These are phyloP conservation scores for Sinocyclocheilus maitianheensis DNA, from an alignment of 2,113 vertebrate genomes.

Conservation along the genomic window DNA sequence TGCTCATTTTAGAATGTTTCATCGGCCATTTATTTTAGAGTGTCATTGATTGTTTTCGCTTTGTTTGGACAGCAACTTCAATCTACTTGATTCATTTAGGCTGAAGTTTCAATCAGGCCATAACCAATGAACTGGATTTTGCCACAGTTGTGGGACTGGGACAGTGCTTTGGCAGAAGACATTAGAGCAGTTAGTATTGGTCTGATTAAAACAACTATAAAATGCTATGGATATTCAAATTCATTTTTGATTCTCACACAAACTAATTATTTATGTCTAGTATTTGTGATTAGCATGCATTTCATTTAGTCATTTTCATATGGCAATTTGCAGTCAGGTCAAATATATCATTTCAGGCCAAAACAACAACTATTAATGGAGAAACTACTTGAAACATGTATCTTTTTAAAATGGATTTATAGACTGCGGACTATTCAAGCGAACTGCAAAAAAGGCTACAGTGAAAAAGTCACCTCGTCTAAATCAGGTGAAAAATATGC, in stretches of 20 bases:
- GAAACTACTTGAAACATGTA: not conserved
- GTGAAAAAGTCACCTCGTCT: too few relatives aligned
- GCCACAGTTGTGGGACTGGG: not conserved
- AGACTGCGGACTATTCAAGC: too few relatives aligned
- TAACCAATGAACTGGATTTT: slow-evolving; percentile 2
- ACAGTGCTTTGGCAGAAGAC: not conserved
- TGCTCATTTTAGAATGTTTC: slow-evolving; percentile 18
- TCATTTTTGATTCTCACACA: not conserved
- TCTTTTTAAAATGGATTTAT: not conserved
- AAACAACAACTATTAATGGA: not conserved
- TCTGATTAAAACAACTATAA: not conserved
- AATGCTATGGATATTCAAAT: not conserved
- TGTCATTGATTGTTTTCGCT: slow-evolving; percentile 21
- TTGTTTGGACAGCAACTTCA: slow-evolving; percentile 23
- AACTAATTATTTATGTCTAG: not conserved
- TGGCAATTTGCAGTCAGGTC: not conserved
- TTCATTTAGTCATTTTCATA: not conserved
- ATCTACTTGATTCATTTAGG: slow-evolving; percentile 7
- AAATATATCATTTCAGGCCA: not conserved
- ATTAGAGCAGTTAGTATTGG: slow-evolving; percentile 9
- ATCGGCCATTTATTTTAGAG: slow-evolving; percentile 14
- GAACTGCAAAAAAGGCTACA: too few relatives aligned
- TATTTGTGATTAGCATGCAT: not conserved
- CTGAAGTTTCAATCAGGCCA: not conserved
- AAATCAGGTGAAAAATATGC: too few relatives aligned